Conservation (phyloP, 2,888 invertebrate genomes). For the Sinotaia quadrata region DNA sequence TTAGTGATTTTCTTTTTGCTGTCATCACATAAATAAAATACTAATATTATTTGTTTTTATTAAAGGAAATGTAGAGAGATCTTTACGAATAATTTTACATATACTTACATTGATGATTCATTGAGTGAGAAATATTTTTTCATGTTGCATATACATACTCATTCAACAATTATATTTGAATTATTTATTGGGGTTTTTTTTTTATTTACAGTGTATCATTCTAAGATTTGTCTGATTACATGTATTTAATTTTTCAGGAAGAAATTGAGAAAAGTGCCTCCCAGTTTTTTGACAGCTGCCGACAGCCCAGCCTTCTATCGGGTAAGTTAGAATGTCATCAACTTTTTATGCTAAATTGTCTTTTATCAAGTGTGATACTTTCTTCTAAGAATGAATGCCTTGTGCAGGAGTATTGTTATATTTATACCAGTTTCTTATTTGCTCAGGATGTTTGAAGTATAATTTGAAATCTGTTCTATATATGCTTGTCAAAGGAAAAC, state of each 20-base stretch:
- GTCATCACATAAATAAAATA: no score
- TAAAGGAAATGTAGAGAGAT: no score
- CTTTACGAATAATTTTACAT: no score
- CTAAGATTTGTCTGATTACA: background rate
- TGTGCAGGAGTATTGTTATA: background rate
- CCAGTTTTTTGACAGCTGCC: conserved; percentile 54
- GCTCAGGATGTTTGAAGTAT: no score
- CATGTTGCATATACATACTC: no score
- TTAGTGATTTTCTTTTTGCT: no score
- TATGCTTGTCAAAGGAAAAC: no score
- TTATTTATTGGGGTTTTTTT: background rate
- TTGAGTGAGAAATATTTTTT: no score
- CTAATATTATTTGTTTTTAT: no score
- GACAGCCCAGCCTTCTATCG: conserved; percentile 49
- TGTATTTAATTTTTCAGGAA: conserved; percentile 43
- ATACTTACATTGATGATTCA: no score
- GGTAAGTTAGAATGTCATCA: conserved; percentile 48
- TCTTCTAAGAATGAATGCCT: background rate
- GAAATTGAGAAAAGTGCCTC: conserved; percentile 51
- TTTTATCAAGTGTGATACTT: background rate
- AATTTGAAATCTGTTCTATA: no score
- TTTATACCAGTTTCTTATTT: background rate
- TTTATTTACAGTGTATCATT: conserved; percentile 19
- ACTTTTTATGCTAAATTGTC: background rate
- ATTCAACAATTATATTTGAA: no score